A percentile compares a stretch with the other conserved stretches of the same genome.
Conservation (phyloP, 2,888 invertebrate genomes). For the Lathronympha strigana region DNA sequence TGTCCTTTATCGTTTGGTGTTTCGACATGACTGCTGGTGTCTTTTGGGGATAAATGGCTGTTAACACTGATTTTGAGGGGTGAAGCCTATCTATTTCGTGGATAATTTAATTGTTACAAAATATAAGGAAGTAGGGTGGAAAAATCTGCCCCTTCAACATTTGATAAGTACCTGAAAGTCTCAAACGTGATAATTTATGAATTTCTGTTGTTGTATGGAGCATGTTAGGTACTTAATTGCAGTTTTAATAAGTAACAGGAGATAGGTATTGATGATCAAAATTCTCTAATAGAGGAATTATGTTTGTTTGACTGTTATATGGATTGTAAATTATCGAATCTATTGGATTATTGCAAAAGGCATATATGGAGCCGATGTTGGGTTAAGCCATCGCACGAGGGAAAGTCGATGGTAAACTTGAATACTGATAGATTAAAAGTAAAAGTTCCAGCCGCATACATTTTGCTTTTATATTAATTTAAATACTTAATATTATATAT, state of each 20-base stretch:
- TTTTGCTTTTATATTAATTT: conserved; percentile 54
- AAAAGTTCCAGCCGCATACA: conserved; percentile 59
- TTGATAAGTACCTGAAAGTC: too few relatives aligned
- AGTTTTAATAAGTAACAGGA: too few relatives aligned
- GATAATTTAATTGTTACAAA: too few relatives aligned
- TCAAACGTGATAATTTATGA: too few relatives aligned
- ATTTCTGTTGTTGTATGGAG: too few relatives aligned
- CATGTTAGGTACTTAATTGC: too few relatives aligned
- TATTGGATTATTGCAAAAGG: conserved; percentile 31
- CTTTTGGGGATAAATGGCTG: background rate
- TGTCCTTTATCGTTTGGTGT: conserved; percentile 36
- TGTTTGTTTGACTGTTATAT: too few relatives aligned
- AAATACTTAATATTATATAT: conserved; percentile 60
- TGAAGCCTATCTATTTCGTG: too few relatives aligned
- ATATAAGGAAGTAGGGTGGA: conserved; percentile 20
- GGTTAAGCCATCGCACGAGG: conserved; percentile 49
- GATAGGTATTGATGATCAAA: too few relatives aligned
- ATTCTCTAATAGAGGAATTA: too few relatives aligned
- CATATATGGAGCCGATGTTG: conserved; percentile 49
- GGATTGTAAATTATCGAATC: conserved; percentile 20
- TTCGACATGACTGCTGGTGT: conserved; percentile 5
- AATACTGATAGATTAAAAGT: conserved; percentile 77
- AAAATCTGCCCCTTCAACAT: too few relatives aligned
- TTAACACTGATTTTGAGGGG: background rate
- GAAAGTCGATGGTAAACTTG: conserved; percentile 74